Evolutionary conservation across 2,797 vertebrate species (phyloP), one percentile per base, ranked within the genome.

Genomic region (Pangasius djambal): DNA sequence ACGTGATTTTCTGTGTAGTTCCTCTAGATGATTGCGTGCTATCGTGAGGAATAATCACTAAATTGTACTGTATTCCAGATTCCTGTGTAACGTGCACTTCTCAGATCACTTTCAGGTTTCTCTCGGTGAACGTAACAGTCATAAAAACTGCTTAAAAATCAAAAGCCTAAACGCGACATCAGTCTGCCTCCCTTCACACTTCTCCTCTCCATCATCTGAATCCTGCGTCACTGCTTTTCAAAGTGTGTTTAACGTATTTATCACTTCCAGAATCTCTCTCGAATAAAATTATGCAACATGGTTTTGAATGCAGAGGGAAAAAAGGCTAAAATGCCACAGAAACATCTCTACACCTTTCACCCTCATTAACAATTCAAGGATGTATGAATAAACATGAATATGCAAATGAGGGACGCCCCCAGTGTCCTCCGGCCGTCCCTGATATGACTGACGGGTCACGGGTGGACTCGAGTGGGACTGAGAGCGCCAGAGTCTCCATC

Each of bases 341-440:
- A 55, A 37, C 78, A 57, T 59, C 31, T 81, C 78, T 10, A 22
- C 52, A 81, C 78, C 52, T 37, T 34, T 81, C n/a, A 59, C 31
- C 78, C 52, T 57, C 55, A 81, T 81, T 59, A 59, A 6, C 78
- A 34, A 81, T 59, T 81, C 18, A 3, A 81, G 78, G 18, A 59
- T 4, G 10, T 52, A 81, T 81, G 78, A 81, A 81, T 87, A 81
- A 69, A 81, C 77, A 87, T 81, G 52, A 34, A 59, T 81, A 81
- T 81, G 78, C 20, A 81, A 81, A 81, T 81, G 18, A 81, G 52
- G 22, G 22, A 8, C 78, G 16, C 50, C 78, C 75, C 78, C 31
- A 13, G 78, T 18, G 31, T 20, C 78, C 55, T 81, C 31, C 78
- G 25, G 52, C 31, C 52, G 31, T 22, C 8, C 31, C 31, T 5